A percentile compares a stretch with the other conserved stretches of the same genome.
phyloP scores from a whole-genome alignment of 2,797 vertebrate genomes.

The Morelia viridis region DNA sequence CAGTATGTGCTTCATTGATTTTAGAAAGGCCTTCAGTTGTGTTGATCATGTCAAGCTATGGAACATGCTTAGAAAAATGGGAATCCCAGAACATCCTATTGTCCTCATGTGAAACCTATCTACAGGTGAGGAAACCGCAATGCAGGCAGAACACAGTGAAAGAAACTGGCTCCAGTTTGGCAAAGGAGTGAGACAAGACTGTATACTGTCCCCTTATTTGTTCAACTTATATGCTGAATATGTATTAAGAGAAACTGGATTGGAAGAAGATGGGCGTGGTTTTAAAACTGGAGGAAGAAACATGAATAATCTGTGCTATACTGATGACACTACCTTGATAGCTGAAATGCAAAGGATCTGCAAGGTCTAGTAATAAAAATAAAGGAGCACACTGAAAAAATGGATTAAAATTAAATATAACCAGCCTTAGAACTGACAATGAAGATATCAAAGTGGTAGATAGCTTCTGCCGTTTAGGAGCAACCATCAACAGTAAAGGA shows the following conservation, averaged over 20 bases:
- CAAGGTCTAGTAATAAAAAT: background rate
- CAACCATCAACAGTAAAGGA: background rate
- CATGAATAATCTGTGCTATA: background rate
- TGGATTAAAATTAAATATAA: background rate
- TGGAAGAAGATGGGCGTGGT: background rate
- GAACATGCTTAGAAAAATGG: background rate
- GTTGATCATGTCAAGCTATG: background rate
- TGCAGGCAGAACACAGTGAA: background rate
- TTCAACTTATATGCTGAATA: background rate
- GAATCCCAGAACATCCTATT: background rate
- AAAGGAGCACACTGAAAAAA: background rate
- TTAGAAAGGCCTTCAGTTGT: background rate
- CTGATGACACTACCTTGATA: background rate
- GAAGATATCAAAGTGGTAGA: background rate
- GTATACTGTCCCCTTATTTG: background rate
- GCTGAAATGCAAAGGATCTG: background rate
- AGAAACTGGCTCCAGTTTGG: background rate
- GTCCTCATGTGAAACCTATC: background rate
- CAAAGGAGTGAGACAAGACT: no score
- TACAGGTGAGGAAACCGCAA: background rate
- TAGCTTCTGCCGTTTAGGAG: background rate
- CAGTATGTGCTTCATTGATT: background rate
- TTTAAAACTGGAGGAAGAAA: background rate
- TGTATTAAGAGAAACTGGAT: background rate
- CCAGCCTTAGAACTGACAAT: background rate